These are phyloP conservation scores for Forbesichthys agassizii DNA, from an alignment of 2,113 vertebrate species.

Conservation along the genomic window DNA sequence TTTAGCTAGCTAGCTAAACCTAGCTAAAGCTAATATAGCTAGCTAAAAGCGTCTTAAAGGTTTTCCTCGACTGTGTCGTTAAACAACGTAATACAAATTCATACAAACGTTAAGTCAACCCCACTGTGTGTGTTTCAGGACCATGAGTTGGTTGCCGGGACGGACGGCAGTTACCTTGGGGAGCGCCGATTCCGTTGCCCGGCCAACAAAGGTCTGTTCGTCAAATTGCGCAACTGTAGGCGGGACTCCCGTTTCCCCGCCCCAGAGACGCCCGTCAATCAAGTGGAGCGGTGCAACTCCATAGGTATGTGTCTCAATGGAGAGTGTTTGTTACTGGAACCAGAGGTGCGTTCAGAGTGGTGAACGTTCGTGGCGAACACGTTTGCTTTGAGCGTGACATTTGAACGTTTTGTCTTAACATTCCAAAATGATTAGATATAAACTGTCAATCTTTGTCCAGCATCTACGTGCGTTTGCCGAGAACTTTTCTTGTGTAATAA, in stretches of 20 bases:
- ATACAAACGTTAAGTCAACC: not conserved
- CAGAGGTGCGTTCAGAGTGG: not conserved
- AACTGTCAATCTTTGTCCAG: not conserved
- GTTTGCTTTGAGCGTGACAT: not conserved
- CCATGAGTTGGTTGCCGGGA: conserved; percentile 75
- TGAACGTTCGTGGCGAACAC: not conserved
- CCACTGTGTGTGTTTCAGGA: conserved; percentile 64
- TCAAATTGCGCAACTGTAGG: conserved; percentile 79
- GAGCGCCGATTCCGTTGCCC: conserved; percentile 79
- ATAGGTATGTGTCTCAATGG: conserved; percentile 64
- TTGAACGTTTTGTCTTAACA: too few relatives aligned
- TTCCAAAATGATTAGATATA: not conserved
- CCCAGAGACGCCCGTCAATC: conserved; percentile 75
- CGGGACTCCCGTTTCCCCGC: conserved; percentile 81
- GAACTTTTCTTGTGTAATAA: not conserved
- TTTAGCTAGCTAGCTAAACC: too few relatives aligned
- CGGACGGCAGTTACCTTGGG: conserved; percentile 80
- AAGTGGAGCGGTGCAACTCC: conserved; percentile 83
- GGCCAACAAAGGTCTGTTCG: conserved; percentile 80
- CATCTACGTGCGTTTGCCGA: not conserved
- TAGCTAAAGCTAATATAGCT: too few relatives aligned
- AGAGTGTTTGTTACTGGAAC: not conserved
- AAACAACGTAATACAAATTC: too few relatives aligned
- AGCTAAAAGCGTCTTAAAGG: too few relatives aligned
- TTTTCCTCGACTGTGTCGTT: too few relatives aligned